Base-by-base conservation (phyloP, 2,113 vertebrate genomes). In the Antidorcas marsupialis region DNA sequence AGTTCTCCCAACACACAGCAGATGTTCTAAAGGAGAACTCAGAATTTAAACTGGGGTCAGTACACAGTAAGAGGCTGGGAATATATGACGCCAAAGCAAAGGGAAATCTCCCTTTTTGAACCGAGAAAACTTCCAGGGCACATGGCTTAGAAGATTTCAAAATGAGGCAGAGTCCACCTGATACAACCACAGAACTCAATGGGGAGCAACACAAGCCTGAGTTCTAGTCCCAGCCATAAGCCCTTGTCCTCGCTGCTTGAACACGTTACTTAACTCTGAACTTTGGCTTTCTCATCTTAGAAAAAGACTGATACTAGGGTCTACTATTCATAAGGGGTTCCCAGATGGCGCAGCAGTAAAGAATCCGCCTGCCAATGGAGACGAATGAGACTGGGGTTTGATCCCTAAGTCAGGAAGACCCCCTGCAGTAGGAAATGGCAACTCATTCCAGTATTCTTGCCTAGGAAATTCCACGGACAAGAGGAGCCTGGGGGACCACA, bases 221-320 rank as follows among this genome's bases (percentile, higher is more conserved):
- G 6, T 50, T 74, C 86, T 87, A 60, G 57, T 28, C n/a, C 39
- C 39, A 84, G 16, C 23, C 25, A 28, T 21, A 47, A 62, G 21
- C 15, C 23, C 50, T 27, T 50, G 55, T 62, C 28, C 36, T 90
- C 60, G 33, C 33, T 95, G 43, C 21, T 21, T 55, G 30, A 79
- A 52, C 64, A 84, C 60, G 39, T 82, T 81, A 82, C 43, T 93
- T 81, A 95, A 86, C n/a, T 98, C 52, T 64, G 45, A 97, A 91
- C 59, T 23, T 91, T 59, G 53, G 81, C 45, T 82, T 94, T 17
- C 50, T 95, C 84, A 88, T 60, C 47, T 90, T 92, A 95, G 94
- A 95, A 43, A 67, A 88, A 84, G 82, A 88, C 1, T 93, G 33
- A 87, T 21, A 67, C 53, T 12, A 55, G 55, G 45, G 43, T 28